Evolutionary conservation across 2,797 vertebrate species (phyloP), one percentile per base, ranked within the genome.

Genomic region (Rhinella marina): DNA sequence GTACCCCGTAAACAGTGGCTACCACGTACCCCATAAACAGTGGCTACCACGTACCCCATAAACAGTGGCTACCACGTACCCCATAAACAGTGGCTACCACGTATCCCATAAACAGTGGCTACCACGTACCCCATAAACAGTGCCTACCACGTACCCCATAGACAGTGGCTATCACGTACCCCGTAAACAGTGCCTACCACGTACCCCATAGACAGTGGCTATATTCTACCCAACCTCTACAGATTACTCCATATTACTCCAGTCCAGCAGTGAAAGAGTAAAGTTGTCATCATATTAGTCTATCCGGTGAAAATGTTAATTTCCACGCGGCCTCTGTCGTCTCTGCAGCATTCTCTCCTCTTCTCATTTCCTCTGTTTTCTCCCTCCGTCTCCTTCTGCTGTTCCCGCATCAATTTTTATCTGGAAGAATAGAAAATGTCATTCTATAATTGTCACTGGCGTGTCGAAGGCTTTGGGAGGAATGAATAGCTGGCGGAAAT

Each of bases 401-500:
- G 29, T 84, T 78, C 75, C 81, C 59, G 52, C 75, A 72, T 80
- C 87, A 84, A 59, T 78, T 84, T 70, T 88, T 84, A 88, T 88
- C 87, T 88, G 75, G 29, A 75, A 78, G 61, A 77, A 88, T 57
- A 75, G 86, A 50, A 72, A 84, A 88, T 88, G 87, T 84, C 82
- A 84, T 88, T 48, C 62, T 72, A 68, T 79, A n/a, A 70, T 84
- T 70, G 75, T 78, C 41, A 23, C 81, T 27, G 81, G 32, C 80
- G 62, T 64, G 61, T 59, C 19, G 61, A 27, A 48, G 75, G 87
- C 82, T 72, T n/a, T 41, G 52, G 61, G 56, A 29, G 27, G 75
- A 52, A 79, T 84, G 82, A 88, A 88, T 88, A 79, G 81, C 64
- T 48, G 75, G 82, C 73, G 87, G 87, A 88, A 88, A 88, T 88